phyloP scores from a whole-genome alignment of 2,113 vertebrate species.

The Aptenodytes patagonicus region DNA sequence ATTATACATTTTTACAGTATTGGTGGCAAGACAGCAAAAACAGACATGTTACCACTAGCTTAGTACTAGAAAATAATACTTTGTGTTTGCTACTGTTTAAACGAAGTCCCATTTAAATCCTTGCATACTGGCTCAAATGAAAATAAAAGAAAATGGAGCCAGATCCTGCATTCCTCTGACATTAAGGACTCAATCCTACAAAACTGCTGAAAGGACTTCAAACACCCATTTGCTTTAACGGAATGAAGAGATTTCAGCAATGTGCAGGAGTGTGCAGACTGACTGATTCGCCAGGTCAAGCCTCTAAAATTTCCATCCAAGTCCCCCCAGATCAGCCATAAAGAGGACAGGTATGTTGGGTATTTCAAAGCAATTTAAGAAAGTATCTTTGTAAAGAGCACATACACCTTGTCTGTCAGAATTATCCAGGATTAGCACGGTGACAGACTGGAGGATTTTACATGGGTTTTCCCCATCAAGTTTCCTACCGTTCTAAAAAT shows the following conservation, averaged over 20 bases:
- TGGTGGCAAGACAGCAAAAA: constrained; percentile 55
- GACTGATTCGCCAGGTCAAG: background rate
- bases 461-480: background rate
- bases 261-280: background rate
- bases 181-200: background rate
- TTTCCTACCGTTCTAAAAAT: background rate
- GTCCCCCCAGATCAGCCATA: background rate
- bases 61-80: constrained; percentile 66
- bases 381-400: background rate
- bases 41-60: constrained; percentile 47
- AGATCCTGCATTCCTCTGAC: constrained; percentile 16
- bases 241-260: background rate
- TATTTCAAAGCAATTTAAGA: background rate
- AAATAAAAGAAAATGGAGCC: constrained; percentile 9
- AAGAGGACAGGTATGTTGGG: background rate
- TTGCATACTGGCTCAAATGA: constrained; percentile 10
- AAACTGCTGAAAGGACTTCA: background rate
- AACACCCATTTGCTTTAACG: background rate
- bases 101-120: constrained; percentile 33
- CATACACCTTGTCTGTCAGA: background rate
- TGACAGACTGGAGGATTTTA: background rate
- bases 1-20: constrained; percentile 74
- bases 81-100: constrained; percentile 28
- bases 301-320: background rate
- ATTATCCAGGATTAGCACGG: background rate